A percentile compares a stretch with the other conserved stretches of the same genome.
These are phyloP conservation scores for Sebastes nivosus DNA, from an alignment of 2,797 vertebrate species.

Conservation along the genomic window DNA sequence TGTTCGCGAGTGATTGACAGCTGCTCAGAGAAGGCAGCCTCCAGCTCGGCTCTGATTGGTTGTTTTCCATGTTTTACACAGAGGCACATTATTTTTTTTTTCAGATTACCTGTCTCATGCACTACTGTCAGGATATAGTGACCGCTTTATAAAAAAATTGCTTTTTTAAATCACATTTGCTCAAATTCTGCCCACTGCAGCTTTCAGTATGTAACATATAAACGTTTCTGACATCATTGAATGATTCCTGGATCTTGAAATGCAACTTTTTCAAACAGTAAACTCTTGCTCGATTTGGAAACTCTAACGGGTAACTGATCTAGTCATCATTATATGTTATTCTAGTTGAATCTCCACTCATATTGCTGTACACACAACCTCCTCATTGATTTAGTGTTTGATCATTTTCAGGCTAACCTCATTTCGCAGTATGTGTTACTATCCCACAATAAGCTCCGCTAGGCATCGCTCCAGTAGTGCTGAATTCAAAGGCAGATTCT, in stretches of 20 bases:
- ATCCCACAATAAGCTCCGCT: background rate
- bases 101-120: too few species aligned
- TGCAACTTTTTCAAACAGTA: background rate
- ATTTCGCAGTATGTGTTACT: background rate
- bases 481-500: conserved; percentile 17
- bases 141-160: too few species aligned
- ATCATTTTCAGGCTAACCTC: background rate
- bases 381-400: background rate
- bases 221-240: background rate
- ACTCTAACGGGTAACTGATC: background rate
- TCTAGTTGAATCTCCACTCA: background rate
- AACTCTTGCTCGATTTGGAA: background rate
- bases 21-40: too few species aligned
- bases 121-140: too few species aligned
- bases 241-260: background rate
- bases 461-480: conserved; percentile 7
- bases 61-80: too few species aligned
- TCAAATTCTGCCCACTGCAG: too few species aligned
- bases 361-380: background rate
- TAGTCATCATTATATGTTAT: background rate
- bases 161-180: too few species aligned
- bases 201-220: background rate
- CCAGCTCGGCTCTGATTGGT: too few species aligned
- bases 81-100: too few species aligned
- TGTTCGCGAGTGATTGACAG: too few species aligned